These are phyloP conservation scores for Eriosoma lanigerum DNA, from an alignment of 1,140 invertebrate species.

Conservation along the genomic window DNA sequence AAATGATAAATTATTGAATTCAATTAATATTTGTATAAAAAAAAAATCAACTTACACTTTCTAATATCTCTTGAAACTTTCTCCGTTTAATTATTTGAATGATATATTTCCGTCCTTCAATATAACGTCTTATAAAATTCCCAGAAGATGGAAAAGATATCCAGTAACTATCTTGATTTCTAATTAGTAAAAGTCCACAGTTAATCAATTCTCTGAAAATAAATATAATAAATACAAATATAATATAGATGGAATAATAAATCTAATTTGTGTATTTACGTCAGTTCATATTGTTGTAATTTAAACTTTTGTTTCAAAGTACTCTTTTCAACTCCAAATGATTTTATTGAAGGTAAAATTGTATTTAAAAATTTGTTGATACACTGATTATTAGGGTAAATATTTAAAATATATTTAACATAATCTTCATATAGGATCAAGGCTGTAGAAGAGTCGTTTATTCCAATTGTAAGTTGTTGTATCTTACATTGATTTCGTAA, in stretches of 20 bases:
- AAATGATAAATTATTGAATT: no score
- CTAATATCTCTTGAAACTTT: conserved; percentile 52
- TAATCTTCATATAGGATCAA: conserved; percentile 45
- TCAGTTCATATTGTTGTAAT: conserved; percentile 38
- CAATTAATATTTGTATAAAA: background rate
- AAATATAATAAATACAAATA: background rate
- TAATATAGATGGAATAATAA: background rate
- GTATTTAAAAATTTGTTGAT: conserved; percentile 22
- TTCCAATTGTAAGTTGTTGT: conserved; percentile 43
- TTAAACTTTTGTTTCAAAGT: conserved; percentile 27
- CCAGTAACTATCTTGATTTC: conserved; percentile 46
- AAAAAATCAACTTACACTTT: conserved; percentile 36
- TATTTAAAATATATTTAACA: conserved; percentile 6
- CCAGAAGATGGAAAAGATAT: conserved; percentile 52
- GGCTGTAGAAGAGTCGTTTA: conserved; percentile 8
- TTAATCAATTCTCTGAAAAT: conserved; percentile 45
- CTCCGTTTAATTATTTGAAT: conserved; percentile 41
- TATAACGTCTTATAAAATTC: conserved; percentile 38
- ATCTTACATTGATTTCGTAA: conserved; percentile 47
- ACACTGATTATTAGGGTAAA: conserved; percentile 10
- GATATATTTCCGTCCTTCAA: conserved; percentile 40
- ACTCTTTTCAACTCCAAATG: conserved; percentile 36
- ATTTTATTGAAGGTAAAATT: conserved; percentile 34
- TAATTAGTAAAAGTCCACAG: conserved; percentile 48
- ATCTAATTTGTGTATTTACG: conserved; percentile 2